phyloP scores from a whole-genome alignment of 2,797 vertebrate genomes.

The Sylvilagus floridanus region DNA sequence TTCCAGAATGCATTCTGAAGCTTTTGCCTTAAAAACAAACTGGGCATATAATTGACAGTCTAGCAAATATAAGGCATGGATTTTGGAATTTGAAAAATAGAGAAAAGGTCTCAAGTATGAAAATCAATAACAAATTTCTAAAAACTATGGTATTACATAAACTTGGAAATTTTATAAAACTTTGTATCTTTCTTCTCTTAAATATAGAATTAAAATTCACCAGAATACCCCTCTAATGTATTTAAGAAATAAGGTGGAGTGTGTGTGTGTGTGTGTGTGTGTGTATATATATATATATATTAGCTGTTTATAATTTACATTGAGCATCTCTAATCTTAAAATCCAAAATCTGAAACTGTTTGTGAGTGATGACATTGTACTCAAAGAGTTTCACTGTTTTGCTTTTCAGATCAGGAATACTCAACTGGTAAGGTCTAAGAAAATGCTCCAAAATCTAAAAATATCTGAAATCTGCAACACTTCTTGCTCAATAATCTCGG shows the following conservation, averaged over 20 bases:
- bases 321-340: too few relatives aligned
- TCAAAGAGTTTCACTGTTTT: too few relatives aligned
- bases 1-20: neutral
- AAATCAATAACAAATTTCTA: neutral
- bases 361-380: too few relatives aligned
- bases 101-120: neutral
- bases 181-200: neutral
- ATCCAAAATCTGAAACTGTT: too few relatives aligned
- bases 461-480: too few relatives aligned
- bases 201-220: neutral
- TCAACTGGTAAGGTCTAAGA: too few relatives aligned
- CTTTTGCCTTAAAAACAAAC: constrained; percentile 20
- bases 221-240: neutral
- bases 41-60: neutral
- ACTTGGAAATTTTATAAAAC: neutral
- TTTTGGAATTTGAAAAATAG: constrained; percentile 13
- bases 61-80: neutral
- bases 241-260: neutral
- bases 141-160: constrained; percentile 1
- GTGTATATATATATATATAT: too few relatives aligned
- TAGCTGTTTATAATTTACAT: too few relatives aligned
- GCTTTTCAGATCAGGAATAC: too few relatives aligned
- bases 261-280: too few relatives aligned
- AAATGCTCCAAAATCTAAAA: too few relatives aligned
- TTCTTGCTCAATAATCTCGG: too few relatives aligned